These are phyloP conservation scores for Pseudobourletiella spinata DNA, from an alignment of 1,140 invertebrate species.

Conservation along the genomic window DNA sequence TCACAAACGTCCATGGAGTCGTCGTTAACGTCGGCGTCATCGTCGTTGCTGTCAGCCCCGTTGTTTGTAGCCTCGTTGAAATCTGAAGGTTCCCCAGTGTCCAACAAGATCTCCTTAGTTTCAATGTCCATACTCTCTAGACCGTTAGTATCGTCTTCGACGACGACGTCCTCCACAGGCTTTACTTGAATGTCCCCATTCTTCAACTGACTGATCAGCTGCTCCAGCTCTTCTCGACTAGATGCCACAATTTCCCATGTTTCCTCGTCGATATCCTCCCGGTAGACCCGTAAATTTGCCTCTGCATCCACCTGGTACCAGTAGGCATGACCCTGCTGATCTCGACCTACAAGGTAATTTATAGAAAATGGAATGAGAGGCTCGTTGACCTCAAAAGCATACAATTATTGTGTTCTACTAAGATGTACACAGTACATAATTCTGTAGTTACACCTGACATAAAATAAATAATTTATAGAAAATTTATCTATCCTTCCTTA, in stretches of 20 bases:
- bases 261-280: slow-evolving; percentile 90
- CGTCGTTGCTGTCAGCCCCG: neutral
- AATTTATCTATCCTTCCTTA: neutral
- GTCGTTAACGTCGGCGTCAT: neutral
- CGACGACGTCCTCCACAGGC: slow-evolving; percentile 43
- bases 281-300: slow-evolving; percentile 79
- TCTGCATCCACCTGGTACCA: slow-evolving; percentile 87
- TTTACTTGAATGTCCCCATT: slow-evolving; percentile 48
- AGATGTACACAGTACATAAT: no score
- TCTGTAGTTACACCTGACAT: no score
- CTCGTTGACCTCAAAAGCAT: no score
- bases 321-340: slow-evolving; percentile 79
- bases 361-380: slow-evolving; percentile 8
- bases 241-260: slow-evolving; percentile 85
- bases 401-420: no score
- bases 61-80: neutral
- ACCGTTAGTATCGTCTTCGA: slow-evolving; percentile 59
- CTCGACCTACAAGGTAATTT: slow-evolving; percentile 44
- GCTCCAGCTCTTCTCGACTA: slow-evolving; percentile 57
- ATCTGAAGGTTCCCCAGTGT: slow-evolving; percentile 12
- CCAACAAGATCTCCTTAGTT: slow-evolving; percentile 14
- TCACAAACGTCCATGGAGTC: neutral
- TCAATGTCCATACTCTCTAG: slow-evolving; percentile 34
- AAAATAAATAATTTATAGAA: neutral
- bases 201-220: slow-evolving; percentile 60